Conservation (phyloP, 2,113 vertebrate genomes). For the Stomatorhinus ivindoensis region DNA sequence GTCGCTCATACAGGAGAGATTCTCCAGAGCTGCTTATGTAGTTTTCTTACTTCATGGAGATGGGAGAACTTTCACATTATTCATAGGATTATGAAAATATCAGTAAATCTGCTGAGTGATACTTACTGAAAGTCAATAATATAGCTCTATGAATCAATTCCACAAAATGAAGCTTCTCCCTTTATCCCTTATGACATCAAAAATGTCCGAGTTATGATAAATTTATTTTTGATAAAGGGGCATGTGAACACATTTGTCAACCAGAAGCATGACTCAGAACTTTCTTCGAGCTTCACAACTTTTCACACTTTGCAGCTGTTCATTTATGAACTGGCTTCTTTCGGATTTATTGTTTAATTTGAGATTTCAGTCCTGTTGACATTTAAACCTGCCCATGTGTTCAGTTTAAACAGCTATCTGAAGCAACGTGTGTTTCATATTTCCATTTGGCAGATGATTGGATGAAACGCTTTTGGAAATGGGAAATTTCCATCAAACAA, state of each 20-base stretch:
- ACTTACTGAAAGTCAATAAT: neutral
- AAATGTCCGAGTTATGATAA: neutral
- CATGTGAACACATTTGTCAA: neutral
- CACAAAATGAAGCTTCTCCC: neutral
- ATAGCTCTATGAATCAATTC: neutral
- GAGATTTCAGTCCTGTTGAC: neutral
- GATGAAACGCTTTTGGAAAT: neutral
- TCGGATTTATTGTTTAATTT: neutral
- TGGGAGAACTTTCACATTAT: neutral
- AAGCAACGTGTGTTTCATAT: neutral
- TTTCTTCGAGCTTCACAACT: neutral
- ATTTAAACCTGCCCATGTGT: slow-evolving; percentile 6
- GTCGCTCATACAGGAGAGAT: neutral
- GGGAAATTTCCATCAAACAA: neutral
- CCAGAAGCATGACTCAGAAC: neutral
- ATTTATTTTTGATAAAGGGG: neutral
- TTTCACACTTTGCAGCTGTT: neutral
- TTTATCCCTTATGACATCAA: neutral
- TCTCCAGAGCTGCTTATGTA: neutral
- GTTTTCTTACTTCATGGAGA: neutral
- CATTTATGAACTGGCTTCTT: neutral
- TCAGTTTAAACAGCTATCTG: neutral
- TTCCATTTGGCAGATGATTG: neutral
- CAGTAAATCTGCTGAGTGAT: neutral
- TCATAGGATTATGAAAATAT: neutral